A percentile compares a stretch with the other conserved stretches of the same genome.
Conservation (phyloP, 2,888 invertebrate species). For the Dorcus parallelipipedus region DNA sequence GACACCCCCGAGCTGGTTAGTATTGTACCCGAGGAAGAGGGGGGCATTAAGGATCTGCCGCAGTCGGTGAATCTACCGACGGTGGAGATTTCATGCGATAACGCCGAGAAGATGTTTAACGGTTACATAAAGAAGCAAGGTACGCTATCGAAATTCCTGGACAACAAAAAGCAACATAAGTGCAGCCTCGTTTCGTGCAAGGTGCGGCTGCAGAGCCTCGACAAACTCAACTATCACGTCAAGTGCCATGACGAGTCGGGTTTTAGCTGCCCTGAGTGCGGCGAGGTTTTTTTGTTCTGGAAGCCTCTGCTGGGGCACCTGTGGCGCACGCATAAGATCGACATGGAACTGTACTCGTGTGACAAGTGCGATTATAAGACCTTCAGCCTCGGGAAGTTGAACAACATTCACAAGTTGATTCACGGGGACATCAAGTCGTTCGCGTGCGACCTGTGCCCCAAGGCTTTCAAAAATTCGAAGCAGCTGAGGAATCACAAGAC, state of each 20-base stretch:
- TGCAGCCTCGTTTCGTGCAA: conserved; percentile 58
- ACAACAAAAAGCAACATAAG: conserved; percentile 37
- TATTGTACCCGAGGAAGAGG: background rate
- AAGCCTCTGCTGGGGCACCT: conserved; percentile 72
- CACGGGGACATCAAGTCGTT: conserved; percentile 65
- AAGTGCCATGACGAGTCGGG: conserved; percentile 54
- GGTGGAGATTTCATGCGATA: conserved; percentile 18
- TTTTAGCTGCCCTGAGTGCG: conserved; percentile 67
- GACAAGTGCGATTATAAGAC: conserved; percentile 73
- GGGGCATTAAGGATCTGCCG: background rate
- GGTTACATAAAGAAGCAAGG: conserved; percentile 26
- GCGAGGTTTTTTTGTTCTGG: conserved; percentile 56
- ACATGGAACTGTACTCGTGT: conserved; percentile 77
- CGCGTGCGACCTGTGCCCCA: conserved; percentile 65
- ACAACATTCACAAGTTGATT: conserved; percentile 72
- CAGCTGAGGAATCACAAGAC: conserved; percentile 75
- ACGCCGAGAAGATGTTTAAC: conserved; percentile 21
- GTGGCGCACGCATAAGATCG: conserved; percentile 73
- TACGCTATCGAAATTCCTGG: conserved; percentile 25
- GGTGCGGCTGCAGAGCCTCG: conserved; percentile 55
- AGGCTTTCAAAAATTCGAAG: conserved; percentile 75
- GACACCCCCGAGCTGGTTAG: background rate
- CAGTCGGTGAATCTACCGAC: conserved; percentile 19
- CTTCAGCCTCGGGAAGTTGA: conserved; percentile 64
- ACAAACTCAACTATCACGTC: conserved; percentile 63